Conservation (phyloP, 1,140 invertebrate genomes). For the Heliconius congener region DNA sequence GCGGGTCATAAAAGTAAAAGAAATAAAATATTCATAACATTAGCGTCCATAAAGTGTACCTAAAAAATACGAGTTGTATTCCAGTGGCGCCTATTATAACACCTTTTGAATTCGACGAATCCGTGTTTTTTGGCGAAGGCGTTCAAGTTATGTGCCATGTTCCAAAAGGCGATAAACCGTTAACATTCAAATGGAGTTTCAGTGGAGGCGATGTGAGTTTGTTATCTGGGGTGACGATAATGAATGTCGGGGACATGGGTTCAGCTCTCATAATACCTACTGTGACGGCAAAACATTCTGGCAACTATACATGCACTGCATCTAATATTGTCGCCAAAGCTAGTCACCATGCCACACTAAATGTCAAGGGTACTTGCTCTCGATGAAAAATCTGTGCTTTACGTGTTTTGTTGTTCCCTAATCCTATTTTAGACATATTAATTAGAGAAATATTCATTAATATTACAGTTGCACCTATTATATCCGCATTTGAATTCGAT, state of each 20-base stretch:
- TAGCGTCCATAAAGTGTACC: not conserved
- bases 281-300: constrained; percentile 86
- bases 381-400: constrained; percentile 61
- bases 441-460: constrained; percentile 33
- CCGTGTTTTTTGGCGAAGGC: constrained; percentile 84
- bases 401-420: constrained; percentile 54
- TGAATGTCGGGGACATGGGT: constrained; percentile 82
- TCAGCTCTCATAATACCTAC: constrained; percentile 81
- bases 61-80: constrained; percentile 49
- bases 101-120: constrained; percentile 78
- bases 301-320: constrained; percentile 90
- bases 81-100: constrained; percentile 77
- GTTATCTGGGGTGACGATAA: constrained; percentile 80
- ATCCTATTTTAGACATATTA: constrained; percentile 25
- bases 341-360: constrained; percentile 85
- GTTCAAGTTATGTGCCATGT: constrained; percentile 86
- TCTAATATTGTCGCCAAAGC: constrained; percentile 87
- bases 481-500: constrained; percentile 84
- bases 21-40: constrained; percentile 19
- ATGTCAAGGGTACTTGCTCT: constrained; percentile 78
- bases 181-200: constrained; percentile 85
- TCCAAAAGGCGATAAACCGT: constrained; percentile 86
- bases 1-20: constrained; percentile 63
- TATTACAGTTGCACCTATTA: constrained; percentile 83
- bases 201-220: constrained; percentile 81